Evolutionary conservation across 1,140 invertebrate species (phyloP), one percentile per base, ranked within the genome.

Genomic region (Chironomus tepperi): DNA sequence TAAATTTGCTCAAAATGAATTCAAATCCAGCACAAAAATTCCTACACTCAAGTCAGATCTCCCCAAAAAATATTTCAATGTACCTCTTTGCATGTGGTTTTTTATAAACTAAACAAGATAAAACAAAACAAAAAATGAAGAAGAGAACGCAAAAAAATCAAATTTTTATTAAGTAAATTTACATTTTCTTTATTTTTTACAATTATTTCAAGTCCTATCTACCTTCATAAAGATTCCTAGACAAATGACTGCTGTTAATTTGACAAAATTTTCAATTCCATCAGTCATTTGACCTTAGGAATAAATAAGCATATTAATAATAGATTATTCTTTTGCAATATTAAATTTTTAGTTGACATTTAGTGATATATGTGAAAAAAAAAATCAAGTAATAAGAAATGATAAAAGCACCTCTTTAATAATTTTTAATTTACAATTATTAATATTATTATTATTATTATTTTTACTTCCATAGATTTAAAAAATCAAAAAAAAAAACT

Each of bases 61-160:
- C 24, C 24, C n/a, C n/a, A 70, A 72, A 21, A 15, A 19, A 19
- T 34, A 34, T 70, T 70, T 70, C 65, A 70, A 70, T 70, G 65
- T 70, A 70, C 65, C 65, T 70, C 65, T 70, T 70, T 70, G 65
- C 65, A 70, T 70, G 19, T 70, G 7, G n/a, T 21, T 70, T 70
- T 70, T 19, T 57, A n/a, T 57, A n/a, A 74, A 43, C 73, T 43
- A 16, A 74, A 21, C 15, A 15, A 10, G 2, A 74, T 7, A 16
- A 74, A 65, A 64, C 64, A 21, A n/a, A 65, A 74, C 1, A 65
- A 64, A 24, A 65, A 65, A 6, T 64, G 21, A 74, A 74, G 16
- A 24, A 65, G n/a, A 74, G 64, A 12, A 42, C 24, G 21, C 24
- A n/a, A 74, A 74, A n/a, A n/a, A 74, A 74, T 74, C n/a, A 73